Percentiles rank a stretch among this genome's conserved stretches.
These are phyloP conservation scores for Psammodynastes pulverulentus DNA, from an alignment of 2,113 vertebrate species.

Conservation along the genomic window DNA sequence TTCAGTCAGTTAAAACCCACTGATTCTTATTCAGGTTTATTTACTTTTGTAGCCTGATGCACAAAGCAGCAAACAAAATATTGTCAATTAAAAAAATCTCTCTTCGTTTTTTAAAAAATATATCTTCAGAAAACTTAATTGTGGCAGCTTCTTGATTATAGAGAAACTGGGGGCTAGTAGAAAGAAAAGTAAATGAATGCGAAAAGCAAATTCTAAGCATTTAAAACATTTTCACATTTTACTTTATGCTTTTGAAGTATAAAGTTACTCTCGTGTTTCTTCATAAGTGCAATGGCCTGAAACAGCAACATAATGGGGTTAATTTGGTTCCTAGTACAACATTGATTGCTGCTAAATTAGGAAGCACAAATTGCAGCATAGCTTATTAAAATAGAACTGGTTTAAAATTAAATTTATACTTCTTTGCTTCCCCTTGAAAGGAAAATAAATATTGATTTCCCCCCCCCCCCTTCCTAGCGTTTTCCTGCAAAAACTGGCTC, in stretches of 20 bases:
- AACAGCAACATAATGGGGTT: constrained; percentile 10
- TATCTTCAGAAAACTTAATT: not conserved
- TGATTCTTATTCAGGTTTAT: not conserved
- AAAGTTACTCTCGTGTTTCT: not conserved
- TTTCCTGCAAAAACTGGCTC: not conserved
- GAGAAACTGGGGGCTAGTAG: not conserved
- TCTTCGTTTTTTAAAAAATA: not conserved
- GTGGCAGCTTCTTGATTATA: not conserved
- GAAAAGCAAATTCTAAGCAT: not conserved
- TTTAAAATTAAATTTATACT: constrained; percentile 44
- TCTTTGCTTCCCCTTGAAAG: constrained; percentile 18
- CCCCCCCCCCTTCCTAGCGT: not conserved
- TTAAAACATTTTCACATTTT: not conserved
- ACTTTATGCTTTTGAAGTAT: not conserved
- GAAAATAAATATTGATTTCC: not conserved
- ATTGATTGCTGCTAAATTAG: constrained; percentile 50
- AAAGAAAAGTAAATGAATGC: not conserved
- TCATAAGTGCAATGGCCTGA: not conserved
- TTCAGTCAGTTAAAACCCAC: not conserved
- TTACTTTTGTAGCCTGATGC: not conserved
- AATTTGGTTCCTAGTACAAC: constrained; percentile 22
- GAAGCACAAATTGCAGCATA: constrained; percentile 43
- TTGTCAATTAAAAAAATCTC: not conserved
- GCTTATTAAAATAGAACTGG: constrained; percentile 47
- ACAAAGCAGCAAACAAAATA: not conserved